Evolutionary conservation across 2,113 vertebrate genomes (phyloP), one percentile per base, ranked within the genome.

Genomic region (Pogona vitticeps): DNA sequence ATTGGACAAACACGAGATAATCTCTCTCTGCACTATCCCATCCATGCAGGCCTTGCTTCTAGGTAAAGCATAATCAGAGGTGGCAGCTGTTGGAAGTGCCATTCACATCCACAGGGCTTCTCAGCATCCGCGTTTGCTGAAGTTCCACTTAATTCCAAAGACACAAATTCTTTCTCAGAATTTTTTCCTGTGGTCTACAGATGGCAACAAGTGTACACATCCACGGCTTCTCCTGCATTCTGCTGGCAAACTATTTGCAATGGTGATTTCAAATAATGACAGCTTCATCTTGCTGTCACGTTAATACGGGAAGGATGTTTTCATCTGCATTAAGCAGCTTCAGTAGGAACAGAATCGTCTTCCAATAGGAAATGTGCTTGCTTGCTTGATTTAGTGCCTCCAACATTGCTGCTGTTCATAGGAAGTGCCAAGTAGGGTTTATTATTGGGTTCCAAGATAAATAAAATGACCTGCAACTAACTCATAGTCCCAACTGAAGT

Each of bases 201-300:
- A 82, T 76, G 85, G 79, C 71, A 86, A 80, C 73, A 52, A 52
- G 75, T 81, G 58, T 58, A 63, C 78, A 63, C 58, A 76, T 21
- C 18, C 52, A 61, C 36, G 38, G 18, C 85, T 58, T 36, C 58
- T 65, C 79, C 1, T 0, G 63, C 13, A 75, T 67, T 33, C 86
- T 75, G 31, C 0, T 0, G 61, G 67, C 56, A 85, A 86, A 58
- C 58, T 83, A 65, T 90, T 67, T 80, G 42, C 8, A 46, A 52
- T 68, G 70, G 58, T 46, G 71, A 82, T 77, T 82, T 61, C 76
- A 84, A 93, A 88, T 38, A 68, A 0, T 0, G 78, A 36, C 71
- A 83, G 68, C 88, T 90, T 83, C 79, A 87, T 89, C 63, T 63
- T 86, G 38, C 75, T 40, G 88, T 82, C 85, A 20, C 68, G 58